Percentiles rank a stretch among this genome's conserved stretches.
Evolutionary conservation across 2,113 vertebrate species (phyloP).

Genomic region (Mastomys coucha): DNA sequence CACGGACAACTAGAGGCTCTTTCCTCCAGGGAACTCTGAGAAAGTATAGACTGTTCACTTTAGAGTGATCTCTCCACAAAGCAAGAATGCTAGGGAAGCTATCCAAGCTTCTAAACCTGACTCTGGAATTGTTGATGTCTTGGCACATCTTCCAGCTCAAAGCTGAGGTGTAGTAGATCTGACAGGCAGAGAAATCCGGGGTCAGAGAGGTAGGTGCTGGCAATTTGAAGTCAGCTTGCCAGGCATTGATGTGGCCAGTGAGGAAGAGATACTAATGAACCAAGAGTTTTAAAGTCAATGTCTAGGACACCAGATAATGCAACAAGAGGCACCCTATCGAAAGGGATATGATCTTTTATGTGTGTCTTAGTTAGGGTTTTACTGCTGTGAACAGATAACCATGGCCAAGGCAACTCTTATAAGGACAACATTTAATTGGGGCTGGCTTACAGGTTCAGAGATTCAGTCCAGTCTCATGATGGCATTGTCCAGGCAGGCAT

Average conservation of each 20-base stretch:
- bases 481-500: too few species aligned
- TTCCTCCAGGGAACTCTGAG: not conserved
- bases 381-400: too few species aligned
- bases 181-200: not conserved
- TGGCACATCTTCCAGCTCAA: not conserved
- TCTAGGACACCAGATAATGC: not conserved
- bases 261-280: too few species aligned
- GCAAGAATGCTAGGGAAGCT: not conserved
- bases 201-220: not conserved
- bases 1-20: not conserved
- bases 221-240: not conserved
- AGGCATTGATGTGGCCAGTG: not conserved
- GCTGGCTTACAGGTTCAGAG: too few species aligned
- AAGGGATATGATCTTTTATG: too few species aligned
- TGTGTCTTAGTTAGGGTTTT: too few species aligned
- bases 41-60: not conserved
- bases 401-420: too few species aligned
- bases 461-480: too few species aligned
- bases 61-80: not conserved
- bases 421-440: too few species aligned
- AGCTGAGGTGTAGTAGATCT: not conserved
- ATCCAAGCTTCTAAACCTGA: not conserved
- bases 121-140: not conserved
- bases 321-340: not conserved
- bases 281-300: not conserved